Base-by-base conservation (phyloP, 2,888 invertebrate genomes). In the Dorcus hopei region DNA sequence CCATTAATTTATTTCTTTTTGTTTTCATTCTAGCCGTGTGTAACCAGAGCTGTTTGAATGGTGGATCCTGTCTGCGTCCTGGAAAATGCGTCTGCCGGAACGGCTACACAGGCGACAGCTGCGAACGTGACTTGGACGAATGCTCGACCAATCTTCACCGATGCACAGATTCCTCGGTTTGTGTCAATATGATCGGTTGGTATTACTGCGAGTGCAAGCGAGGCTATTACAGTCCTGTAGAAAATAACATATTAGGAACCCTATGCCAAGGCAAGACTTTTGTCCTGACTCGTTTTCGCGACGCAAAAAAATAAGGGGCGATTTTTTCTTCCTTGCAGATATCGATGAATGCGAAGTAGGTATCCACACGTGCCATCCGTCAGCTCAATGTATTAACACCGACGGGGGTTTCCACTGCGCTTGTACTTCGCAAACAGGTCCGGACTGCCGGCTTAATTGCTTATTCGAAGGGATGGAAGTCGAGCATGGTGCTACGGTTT, bases 141-240 rank as follows among this genome's bases (percentile, higher is more conserved):
- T 94, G 94, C 80, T 81, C 83, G 14, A 82, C 85, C 65, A 85
- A 86, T 63, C 80, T 85, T 54, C 86, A 88, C 71, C 82, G 86
- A 61, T 94, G 94, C 79, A 87, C 88, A 66, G 82, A 85, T 66
- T 86, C 89, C 67, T 90, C 93, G 52, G 82, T 83, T 54, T 94
- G 94, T 80, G 86, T 92, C 78, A 94, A 94, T 80, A 90, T 90
- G 83, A 92, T 92, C 45, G 94, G 94, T 68, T 93, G 92, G 86
- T 93, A 91, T 80, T 90, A 91, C 78, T 95, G 95, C 79, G 87
- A 90, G 69, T 94, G 94, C 78, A 86, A 87, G 66, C 83, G 85
- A 57, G 94, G 94, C 3, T 94, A 89, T 80, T 83, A 85, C 16
- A 84, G 85, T 59, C 82, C 82, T 43, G 76, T 81, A 48, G 78